These are phyloP conservation scores for Cyphomyrus discorhynchus DNA, from an alignment of 2,113 vertebrate species.

Conservation along the genomic window DNA sequence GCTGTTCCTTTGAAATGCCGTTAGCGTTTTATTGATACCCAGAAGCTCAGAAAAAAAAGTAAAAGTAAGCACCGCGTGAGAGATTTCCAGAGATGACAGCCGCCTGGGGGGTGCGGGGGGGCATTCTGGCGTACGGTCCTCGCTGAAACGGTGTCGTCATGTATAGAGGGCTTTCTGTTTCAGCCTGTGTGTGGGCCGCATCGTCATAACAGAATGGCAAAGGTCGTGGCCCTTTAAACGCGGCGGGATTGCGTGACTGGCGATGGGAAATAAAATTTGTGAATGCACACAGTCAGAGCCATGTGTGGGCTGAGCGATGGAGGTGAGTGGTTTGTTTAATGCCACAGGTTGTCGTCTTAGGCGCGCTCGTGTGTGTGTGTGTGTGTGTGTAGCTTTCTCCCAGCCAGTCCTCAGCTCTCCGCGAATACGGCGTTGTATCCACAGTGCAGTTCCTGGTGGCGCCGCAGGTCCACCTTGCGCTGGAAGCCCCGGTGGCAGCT, in stretches of 20 bases:
- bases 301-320: not conserved
- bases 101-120: not conserved
- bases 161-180: not conserved
- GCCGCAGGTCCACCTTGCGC: constrained; percentile 59
- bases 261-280: not conserved
- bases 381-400: not conserved
- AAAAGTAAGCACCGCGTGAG: not conserved
- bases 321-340: not conserved
- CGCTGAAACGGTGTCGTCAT: not conserved
- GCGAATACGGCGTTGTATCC: constrained; percentile 16
- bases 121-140: not conserved
- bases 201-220: not conserved
- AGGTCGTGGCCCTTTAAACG: not conserved
- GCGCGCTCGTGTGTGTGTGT: not conserved
- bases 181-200: not conserved
- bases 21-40: not conserved
- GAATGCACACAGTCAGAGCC: not conserved
- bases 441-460: constrained; percentile 55
- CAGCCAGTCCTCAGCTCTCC: not conserved
- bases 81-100: not conserved
- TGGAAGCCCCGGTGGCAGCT: constrained; percentile 55
- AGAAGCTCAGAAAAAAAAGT: not conserved
- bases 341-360: not conserved
- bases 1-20: not conserved
- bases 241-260: not conserved